Evolutionary conservation across 2,113 vertebrate species (phyloP).

Genomic region (Austrofundulus limnaeus): DNA sequence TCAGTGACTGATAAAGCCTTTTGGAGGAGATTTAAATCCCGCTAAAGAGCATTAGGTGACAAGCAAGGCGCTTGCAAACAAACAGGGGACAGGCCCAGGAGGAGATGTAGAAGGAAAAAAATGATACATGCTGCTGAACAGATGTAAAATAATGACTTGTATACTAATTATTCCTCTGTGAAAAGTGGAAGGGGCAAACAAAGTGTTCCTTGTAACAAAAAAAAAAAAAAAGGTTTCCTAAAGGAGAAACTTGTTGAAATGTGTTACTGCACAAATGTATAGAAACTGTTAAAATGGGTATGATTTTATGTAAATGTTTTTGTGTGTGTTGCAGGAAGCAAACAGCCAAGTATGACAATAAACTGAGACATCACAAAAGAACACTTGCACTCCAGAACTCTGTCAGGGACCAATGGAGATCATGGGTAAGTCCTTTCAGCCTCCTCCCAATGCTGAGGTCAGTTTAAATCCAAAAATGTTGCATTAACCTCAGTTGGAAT

Average conservation of each 20-base stretch:
- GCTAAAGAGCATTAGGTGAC: conserved; percentile 79
- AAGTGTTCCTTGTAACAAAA: background rate
- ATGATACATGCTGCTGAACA: conserved; percentile 32
- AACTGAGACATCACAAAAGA: conserved; percentile 16
- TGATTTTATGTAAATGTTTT: background rate
- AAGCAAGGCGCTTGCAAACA: conserved; percentile 62
- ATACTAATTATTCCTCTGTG: conserved; percentile 4
- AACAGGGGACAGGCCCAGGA: conserved; percentile 36
- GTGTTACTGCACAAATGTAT: too few relatives aligned
- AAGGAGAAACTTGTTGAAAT: background rate
- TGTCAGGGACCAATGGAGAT: conserved; percentile 58
- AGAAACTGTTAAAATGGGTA: background rate
- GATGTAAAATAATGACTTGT: conserved; percentile 20
- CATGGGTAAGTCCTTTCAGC: conserved; percentile 58
- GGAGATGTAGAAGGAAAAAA: conserved; percentile 16
- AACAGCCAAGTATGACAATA: conserved; percentile 31
- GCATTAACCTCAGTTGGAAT: conserved; percentile 22
- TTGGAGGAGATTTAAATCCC: conserved; percentile 77
- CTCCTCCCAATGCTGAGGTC: background rate
- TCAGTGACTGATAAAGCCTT: conserved; percentile 74
- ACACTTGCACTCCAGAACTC: background rate
- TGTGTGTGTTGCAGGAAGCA: conserved; percentile 39
- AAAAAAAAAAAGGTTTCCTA: background rate
- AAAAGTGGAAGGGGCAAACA: background rate
- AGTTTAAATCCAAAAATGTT: conserved; percentile 10